These are phyloP conservation scores for Pygmarrhopalites habei DNA, from an alignment of 1,140 invertebrate genomes.

Conservation along the genomic window DNA sequence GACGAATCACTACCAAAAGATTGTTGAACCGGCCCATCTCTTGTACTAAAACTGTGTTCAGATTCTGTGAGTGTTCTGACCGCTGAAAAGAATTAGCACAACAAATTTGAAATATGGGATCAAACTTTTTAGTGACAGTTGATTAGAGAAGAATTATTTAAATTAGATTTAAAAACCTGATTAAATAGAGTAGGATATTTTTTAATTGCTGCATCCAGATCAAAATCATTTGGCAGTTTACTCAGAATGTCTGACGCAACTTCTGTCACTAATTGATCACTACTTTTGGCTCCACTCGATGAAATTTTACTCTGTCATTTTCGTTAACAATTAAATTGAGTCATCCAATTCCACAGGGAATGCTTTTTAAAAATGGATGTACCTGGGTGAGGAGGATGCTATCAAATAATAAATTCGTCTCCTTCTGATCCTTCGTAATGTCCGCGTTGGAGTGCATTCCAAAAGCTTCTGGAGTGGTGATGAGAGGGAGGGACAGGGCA, in stretches of 20 bases:
- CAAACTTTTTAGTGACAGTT: no score
- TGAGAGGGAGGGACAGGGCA: constrained; percentile 67
- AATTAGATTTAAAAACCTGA: no score
- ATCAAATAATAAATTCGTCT: constrained; percentile 69
- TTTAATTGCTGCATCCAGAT: constrained; percentile 57
- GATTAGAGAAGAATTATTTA: no score
- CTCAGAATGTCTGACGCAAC: constrained; percentile 62
- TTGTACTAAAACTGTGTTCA: constrained; percentile 89
- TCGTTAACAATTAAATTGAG: constrained; percentile 8
- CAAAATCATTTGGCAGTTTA: constrained; percentile 65
- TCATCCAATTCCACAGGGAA: not conserved
- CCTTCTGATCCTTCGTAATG: constrained; percentile 86
- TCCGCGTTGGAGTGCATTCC: constrained; percentile 91
- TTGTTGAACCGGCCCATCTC: constrained; percentile 87
- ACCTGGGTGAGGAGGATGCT: constrained; percentile 80
- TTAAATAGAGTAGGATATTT: constrained; percentile 72
- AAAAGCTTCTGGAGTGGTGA: constrained; percentile 76
- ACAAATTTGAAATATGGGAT: no score
- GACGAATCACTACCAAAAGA: constrained; percentile 63
- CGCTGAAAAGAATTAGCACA: no score
- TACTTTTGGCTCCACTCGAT: constrained; percentile 49
- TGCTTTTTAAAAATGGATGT: not conserved
- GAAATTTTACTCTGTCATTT: constrained; percentile 42
- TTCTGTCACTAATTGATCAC: constrained; percentile 62
- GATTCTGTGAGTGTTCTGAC: no score